Conservation (phyloP, 2,888 invertebrate species). For the Drosophila nr. medialis region DNA sequence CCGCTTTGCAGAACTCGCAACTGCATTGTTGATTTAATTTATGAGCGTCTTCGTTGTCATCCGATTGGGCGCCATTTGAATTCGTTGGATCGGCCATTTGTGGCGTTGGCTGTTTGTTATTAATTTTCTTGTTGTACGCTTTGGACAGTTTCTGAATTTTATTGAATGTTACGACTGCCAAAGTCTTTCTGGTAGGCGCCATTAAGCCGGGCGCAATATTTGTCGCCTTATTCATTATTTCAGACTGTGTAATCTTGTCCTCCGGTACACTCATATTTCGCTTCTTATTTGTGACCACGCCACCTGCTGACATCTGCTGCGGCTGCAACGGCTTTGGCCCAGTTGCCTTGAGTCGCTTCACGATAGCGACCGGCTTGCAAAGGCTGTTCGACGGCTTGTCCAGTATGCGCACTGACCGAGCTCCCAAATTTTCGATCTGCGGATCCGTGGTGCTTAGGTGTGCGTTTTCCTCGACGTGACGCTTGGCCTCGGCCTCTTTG, state of each 20-base stretch:
- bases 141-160: constrained; percentile 49
- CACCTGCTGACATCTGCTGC: not conserved
- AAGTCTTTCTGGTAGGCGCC: constrained; percentile 17
- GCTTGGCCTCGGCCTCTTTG: constrained; percentile 50
- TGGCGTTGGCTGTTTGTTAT: constrained; percentile 9
- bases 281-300: not conserved
- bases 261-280: not conserved
- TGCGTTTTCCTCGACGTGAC: not conserved
- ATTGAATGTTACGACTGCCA: constrained; percentile 45
- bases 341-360: not conserved
- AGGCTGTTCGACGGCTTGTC: not conserved
- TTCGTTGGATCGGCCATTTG: not conserved
- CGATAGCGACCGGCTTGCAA: not conserved
- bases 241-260: constrained; percentile 26
- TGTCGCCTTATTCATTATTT: constrained; percentile 1
- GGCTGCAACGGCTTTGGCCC: not conserved
- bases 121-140: constrained; percentile 46
- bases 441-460: not conserved
- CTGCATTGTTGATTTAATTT: constrained; percentile 9
- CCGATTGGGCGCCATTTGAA: not conserved
- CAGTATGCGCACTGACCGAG: not conserved
- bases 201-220: not conserved
- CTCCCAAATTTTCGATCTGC: not conserved
- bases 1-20: constrained; percentile 46
- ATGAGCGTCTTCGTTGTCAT: constrained; percentile 8